These are phyloP conservation scores for Phocoena sinus DNA, from an alignment of 2,113 vertebrate species.

Conservation along the genomic window DNA sequence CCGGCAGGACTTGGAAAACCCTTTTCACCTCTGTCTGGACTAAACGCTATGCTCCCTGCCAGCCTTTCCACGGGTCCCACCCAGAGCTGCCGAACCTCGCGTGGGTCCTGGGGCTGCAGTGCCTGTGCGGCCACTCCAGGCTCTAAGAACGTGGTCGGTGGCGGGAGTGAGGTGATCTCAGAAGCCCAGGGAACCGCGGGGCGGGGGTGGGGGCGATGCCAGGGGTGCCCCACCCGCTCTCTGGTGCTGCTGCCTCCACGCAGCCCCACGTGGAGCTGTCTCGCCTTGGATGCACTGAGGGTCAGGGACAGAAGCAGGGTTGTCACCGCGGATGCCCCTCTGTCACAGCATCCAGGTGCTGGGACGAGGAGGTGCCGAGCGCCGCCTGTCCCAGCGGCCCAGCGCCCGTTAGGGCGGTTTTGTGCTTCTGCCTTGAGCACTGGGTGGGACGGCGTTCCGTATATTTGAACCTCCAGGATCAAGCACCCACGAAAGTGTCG, in stretches of 20 bases:
- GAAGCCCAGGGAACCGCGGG: not conserved
- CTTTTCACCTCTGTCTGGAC: not conserved
- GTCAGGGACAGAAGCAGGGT: too few relatives aligned
- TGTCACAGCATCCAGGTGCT: not conserved
- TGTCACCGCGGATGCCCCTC: not conserved
- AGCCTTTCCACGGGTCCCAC: accelerated
- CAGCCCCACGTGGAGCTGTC: not conserved
- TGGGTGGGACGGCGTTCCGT: not conserved
- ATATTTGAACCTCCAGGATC: not conserved
- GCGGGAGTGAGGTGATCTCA: not conserved
- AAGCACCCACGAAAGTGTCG: too few relatives aligned
- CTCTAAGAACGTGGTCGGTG: not conserved
- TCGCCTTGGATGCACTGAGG: too few relatives aligned
- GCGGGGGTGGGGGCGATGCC: not conserved
- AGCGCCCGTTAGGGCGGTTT: not conserved
- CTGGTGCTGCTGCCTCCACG: not conserved
- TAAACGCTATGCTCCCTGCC: not conserved
- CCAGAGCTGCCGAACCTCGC: not conserved
- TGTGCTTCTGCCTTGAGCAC: not conserved
- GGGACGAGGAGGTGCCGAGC: not conserved
- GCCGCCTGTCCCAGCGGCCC: not conserved
- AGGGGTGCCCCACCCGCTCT: too few relatives aligned
- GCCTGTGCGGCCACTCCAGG: not conserved
- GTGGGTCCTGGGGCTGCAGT: not conserved
- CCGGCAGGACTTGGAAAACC: accelerated